Evolutionary conservation across 1,140 invertebrate species (phyloP), one percentile per base, ranked within the genome.

Genomic region (Drosophila guanche): DNA sequence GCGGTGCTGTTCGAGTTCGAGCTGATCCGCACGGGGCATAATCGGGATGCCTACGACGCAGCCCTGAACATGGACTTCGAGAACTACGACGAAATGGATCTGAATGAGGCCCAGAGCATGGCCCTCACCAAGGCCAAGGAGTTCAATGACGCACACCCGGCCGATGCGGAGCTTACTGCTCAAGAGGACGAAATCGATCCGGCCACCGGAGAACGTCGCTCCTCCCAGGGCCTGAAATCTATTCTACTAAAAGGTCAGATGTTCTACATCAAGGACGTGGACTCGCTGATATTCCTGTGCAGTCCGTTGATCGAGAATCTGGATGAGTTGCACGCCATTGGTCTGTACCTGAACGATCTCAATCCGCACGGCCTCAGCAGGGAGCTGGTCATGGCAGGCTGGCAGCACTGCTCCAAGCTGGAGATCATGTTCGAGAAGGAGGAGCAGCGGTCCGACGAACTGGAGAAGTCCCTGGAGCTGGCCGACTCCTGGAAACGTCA

Each of bases 241-340:
- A 94, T 97, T 22, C 89, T 96, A 7, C 91, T 96, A 0, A 96
- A 96, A 78, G 97, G 97, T n/a, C 96, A 97, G 79, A 97, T 98
- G 94, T 94, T 95, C 79, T 95, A 95, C 76, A 92, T 98, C 1
- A 93, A 95, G 45, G 96, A 97, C 67, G 94, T 96, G 33, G 94
- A 96, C 53, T 94, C 94, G 0, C 94, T 97, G 10, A 95, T 97
- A 47, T 98, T 97, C 83, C 92, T 98, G 0, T 97, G 97, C 84
- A 96, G 95, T 85, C 97, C 97, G 7, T 91, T 97, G 95, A 95
- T 98, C 33, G 96, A 96, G 77, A 96, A 96, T 89, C 92, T 97
- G 14, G 95, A 96, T 55, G 97, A 98, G 73, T 92, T 98, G 40
- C 93, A 94, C 5, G 94, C 94, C 60, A 95, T 96, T 75, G 96